Percentiles rank a stretch among this genome's conserved stretches.
These are phyloP conservation scores for Sipha maydis DNA, from an alignment of 2,888 invertebrate genomes.

Conservation along the genomic window DNA sequence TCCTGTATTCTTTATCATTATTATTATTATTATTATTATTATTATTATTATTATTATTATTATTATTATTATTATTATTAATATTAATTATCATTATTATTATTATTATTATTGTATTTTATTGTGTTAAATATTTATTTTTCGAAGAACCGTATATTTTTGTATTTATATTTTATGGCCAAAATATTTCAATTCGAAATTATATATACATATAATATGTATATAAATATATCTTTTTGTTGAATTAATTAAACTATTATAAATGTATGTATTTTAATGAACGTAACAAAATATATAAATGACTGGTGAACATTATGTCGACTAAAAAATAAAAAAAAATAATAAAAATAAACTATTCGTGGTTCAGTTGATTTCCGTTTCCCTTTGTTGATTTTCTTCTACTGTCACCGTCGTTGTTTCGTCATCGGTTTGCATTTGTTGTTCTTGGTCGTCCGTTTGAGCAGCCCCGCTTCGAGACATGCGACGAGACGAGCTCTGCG, in stretches of 20 bases:
- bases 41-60: not conserved
- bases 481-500: not conserved
- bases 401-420: not conserved
- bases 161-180: conserved; percentile 51
- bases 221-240: conserved; percentile 23
- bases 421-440: not conserved
- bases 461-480: not conserved
- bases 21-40: conserved; percentile 24
- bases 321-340: not conserved
- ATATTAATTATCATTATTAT: not conserved
- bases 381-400: conserved; percentile 28
- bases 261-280: not conserved
- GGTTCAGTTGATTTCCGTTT: conserved; percentile 48
- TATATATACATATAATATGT: not conserved
- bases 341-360: not conserved
- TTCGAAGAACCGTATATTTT: conserved; percentile 43
- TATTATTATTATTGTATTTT: conserved; percentile 17
- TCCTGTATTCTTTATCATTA: conserved; percentile 38
- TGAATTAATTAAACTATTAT: conserved; percentile 37
- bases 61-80: conserved; percentile 33
- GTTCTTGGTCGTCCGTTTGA: not conserved
- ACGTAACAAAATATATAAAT: conserved; percentile 28
- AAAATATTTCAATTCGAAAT: conserved; percentile 30
- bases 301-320: not conserved
- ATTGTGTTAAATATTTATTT: conserved; percentile 47